A percentile compares a stretch with the other conserved stretches of the same genome.
Conservation (phyloP, 2,888 invertebrate species). For the Melanchra persicariae region DNA sequence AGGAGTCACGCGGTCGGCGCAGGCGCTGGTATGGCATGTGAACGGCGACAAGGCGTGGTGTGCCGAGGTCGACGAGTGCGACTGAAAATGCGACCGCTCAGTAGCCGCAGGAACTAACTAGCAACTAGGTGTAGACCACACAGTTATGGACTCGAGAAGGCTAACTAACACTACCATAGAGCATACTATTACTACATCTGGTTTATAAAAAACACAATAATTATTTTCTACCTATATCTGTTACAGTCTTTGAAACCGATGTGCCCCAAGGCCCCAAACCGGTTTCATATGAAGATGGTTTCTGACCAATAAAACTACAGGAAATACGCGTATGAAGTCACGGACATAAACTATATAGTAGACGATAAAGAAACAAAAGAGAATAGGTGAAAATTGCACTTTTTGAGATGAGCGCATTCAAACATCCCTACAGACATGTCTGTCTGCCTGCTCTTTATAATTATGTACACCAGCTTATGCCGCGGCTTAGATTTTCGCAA, state of each 20-base stretch:
- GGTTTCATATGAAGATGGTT: too few species aligned
- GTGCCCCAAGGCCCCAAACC: too few species aligned
- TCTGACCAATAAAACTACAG: too few species aligned
- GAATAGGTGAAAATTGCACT: neutral
- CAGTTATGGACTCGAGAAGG: slow-evolving; percentile 30
- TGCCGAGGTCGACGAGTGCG: slow-evolving; percentile 84
- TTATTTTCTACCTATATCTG: too few species aligned
- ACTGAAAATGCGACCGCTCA: slow-evolving; percentile 82
- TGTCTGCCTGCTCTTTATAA: neutral
- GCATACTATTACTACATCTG: too few species aligned
- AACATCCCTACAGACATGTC: neutral
- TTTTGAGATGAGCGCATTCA: neutral
- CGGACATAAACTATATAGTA: too few species aligned
- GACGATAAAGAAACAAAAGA: neutral
- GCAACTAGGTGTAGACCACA: slow-evolving; percentile 10
- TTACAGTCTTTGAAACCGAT: too few species aligned
- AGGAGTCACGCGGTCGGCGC: slow-evolving; percentile 70
- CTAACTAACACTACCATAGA: neutral
- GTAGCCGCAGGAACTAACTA: slow-evolving; percentile 63
- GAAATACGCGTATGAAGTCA: too few species aligned
- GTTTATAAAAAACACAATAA: too few species aligned
- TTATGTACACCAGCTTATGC: neutral
- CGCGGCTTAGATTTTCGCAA: too few species aligned
- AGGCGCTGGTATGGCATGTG: slow-evolving; percentile 83
- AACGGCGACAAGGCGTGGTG: slow-evolving; percentile 81